phyloP scores from a whole-genome alignment of 2,888 invertebrate genomes.

The Tromatobia lineatoria region DNA sequence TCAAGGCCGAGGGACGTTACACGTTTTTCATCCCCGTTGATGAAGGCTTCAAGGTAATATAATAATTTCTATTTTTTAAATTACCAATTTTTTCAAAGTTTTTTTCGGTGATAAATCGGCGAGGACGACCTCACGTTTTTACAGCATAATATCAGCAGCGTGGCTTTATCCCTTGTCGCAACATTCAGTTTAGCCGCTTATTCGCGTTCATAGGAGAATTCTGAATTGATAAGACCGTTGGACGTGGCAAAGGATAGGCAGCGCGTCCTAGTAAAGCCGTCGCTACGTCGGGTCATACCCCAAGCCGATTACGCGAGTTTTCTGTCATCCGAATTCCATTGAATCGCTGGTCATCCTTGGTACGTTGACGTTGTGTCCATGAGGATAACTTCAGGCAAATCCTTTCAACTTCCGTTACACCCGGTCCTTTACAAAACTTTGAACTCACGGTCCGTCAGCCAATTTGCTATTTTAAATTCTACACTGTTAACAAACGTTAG shows the following conservation, averaged over 20 bases:
- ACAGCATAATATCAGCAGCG: not conserved
- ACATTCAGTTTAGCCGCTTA: conserved; percentile 4
- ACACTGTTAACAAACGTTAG: not conserved
- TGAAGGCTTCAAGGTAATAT: conserved; percentile 93
- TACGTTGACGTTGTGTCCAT: conserved; percentile 35
- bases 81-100: not conserved
- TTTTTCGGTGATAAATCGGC: not conserved
- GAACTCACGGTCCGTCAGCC: not conserved
- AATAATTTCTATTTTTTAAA: conserved; percentile 8
- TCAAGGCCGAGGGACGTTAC: conserved; percentile 92
- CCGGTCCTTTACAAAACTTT: conserved; percentile 22
- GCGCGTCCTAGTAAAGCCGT: conserved; percentile 39
- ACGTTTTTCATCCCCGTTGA: conserved; percentile 97
- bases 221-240: conserved; percentile 14
- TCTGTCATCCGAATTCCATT: conserved; percentile 54
- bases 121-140: not conserved
- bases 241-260: not conserved
- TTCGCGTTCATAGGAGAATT: conserved; percentile 37
- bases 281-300: conserved; percentile 36
- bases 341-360: conserved; percentile 30
- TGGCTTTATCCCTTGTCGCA: conserved; percentile 17
- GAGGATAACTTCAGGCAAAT: conserved; percentile 45
- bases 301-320: conserved; percentile 64
- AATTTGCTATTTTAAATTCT: not conserved
- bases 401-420: conserved; percentile 14